These are phyloP conservation scores for Sorex maritimensis DNA, from an alignment of 2,797 vertebrate genomes.

Conservation along the genomic window DNA sequence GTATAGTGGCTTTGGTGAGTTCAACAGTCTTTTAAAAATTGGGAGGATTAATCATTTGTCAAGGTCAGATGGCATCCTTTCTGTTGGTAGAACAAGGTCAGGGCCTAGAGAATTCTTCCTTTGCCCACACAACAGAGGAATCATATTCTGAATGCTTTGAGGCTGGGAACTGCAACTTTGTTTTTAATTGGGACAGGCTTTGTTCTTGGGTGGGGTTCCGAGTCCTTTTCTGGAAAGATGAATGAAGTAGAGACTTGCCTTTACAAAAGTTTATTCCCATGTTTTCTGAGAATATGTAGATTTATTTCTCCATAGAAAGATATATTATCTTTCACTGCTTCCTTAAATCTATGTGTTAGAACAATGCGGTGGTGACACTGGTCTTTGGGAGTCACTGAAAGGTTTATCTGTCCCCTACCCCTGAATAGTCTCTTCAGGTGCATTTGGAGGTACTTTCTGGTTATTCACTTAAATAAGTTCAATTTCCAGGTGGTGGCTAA, in stretches of 20 bases:
- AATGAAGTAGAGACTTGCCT: neutral
- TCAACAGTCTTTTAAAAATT: conserved; percentile 56
- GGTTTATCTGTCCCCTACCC: no score
- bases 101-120: neutral
- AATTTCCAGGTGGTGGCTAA: no score
- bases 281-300: neutral
- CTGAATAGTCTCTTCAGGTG: no score
- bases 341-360: neutral
- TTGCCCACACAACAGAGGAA: neutral
- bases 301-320: neutral
- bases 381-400: no score
- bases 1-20: neutral
- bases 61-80: neutral
- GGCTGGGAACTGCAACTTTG: neutral
- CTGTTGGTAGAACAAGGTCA: neutral
- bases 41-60: conserved; percentile 29
- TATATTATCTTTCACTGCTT: neutral
- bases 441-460: no score
- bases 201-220: neutral
- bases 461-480: no score
- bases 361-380: no score
- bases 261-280: conserved; percentile 26
- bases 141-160: neutral
- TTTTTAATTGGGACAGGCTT: neutral
- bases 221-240: conserved; percentile 43